Evolutionary conservation across 2,797 vertebrate species (phyloP), one percentile per base, ranked within the genome.

Genomic region (Xiphorhynchus erythropygius): DNA sequence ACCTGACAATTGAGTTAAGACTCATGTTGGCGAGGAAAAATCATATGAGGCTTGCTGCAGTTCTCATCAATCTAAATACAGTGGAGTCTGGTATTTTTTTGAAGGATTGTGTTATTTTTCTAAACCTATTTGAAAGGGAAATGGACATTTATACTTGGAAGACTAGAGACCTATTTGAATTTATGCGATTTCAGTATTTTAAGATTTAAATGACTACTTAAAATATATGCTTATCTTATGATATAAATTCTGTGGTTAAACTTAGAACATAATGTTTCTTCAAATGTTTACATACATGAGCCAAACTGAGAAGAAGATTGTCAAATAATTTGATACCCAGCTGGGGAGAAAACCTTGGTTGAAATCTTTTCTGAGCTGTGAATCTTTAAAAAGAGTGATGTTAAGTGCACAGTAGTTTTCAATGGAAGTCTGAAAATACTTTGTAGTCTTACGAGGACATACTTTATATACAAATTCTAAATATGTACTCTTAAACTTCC

Each of bases 241-340:
- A 84, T 94, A 95, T 74, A 78, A 89, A 96, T 88, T 64, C 84
- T 76, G 59, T 88, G 79, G 84, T 92, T 91, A 92, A 93, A 82
- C 49, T 65, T 62, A 56, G 82, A 63, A 91, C 39, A 49, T 85
- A 78, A 68, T 73, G 74, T 94, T 93, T 90, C 83, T 79, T 76
- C 85, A 96, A 87, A 84, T 94, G 89, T 93, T 94, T 94, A 94
- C 52, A 44, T 74, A 53, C 4, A 30, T 62, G 41, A 95, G 87
- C 83, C 91, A 94, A 94, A 79, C 52, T 82, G 52, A 84, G 70
- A 83, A 84, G 93, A 67, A 1, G 57, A 53, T 39, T 95, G 87
- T 95, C 59, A 91, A 94, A 94, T 91, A 91, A 95, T 81, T 57
- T 91, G 91, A 93, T 94, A 87, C 55, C 32, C 49, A 83, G 33